Base-by-base conservation (phyloP, 2,888 invertebrate species). In the Galeruca laticollis region DNA sequence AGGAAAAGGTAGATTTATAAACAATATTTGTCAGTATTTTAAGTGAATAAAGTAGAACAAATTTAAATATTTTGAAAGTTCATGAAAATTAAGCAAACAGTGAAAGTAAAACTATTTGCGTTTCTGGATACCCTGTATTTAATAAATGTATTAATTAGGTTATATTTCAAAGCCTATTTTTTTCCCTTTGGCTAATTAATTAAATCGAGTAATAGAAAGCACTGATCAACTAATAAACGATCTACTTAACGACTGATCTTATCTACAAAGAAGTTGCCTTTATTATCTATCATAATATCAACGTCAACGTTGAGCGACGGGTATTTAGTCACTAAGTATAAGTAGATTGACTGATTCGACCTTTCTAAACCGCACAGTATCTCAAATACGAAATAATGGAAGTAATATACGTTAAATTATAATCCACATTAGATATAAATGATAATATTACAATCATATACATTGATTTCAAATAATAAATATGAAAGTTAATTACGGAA, bases 281-380 rank as follows among this genome's bases (percentile, higher is more conserved):
- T 52, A 59, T 59, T 47, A 69, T 59, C 40, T 51, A 63, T 69
- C 64, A 64, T 69, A 43, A 47, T 63, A 59, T 59, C 18, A 65
- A 57, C 40, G 51, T 54, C 61, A 66, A 70, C 56, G 61, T 49
- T 62, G 66, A 61, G 26, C 59, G 70, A 70, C 70, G 57, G 61
- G 62, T 62, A 70, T 70, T 56, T 57, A 67, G 57, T 52, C 52
- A 21, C 52, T 52, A 52, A n/a, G 43, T n/a, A 43, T 52, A 33
- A 57, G 18, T 15, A 37, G 31, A 31, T 31, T 9, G 54, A 26
- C 13, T 26, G 6, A 13, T 26, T 31, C 8, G 31, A 11, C 13
- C 54, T 13, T 13, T 13, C 31, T 31, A 31, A 15, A 31, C 57
- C 26, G 37, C n/a, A n/a, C n/a, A n/a, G n/a, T n/a, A n/a, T n/a